phyloP scores from a whole-genome alignment of 2,888 invertebrate species.

The Luffia ferchaultella region DNA sequence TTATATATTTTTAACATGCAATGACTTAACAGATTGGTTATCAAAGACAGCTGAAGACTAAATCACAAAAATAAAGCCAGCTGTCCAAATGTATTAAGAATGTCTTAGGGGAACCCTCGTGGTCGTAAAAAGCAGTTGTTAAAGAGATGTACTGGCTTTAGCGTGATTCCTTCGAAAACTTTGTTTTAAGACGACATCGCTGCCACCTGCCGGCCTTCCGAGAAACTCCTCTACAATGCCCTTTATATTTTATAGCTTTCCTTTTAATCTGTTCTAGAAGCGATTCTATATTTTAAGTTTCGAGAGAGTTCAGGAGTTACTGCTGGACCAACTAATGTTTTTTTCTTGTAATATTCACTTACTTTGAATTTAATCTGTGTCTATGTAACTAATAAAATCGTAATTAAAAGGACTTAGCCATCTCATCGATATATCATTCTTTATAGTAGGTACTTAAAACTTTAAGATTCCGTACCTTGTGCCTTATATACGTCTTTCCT shows the following conservation, averaged over 20 bases:
- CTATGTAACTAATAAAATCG: too few species aligned
- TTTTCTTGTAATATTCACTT: too few species aligned
- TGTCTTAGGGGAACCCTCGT: background rate
- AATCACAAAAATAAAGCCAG: background rate
- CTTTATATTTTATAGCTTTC: slow-evolving; percentile 6
- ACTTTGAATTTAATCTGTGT: too few species aligned
- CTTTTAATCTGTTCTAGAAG: background rate
- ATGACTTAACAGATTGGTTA: too few species aligned
- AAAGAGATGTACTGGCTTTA: background rate
- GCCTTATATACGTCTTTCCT: too few species aligned
- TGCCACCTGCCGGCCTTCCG: slow-evolving; percentile 17
- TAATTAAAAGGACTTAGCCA: too few species aligned
- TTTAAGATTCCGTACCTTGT: too few species aligned
- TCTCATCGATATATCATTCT: too few species aligned
- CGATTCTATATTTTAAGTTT: background rate
- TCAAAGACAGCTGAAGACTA: background rate
- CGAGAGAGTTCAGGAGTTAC: background rate
- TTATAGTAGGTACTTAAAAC: too few species aligned
- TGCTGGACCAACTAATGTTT: slow-evolving; percentile 7
- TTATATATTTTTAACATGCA: too few species aligned
- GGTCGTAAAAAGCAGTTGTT: background rate
- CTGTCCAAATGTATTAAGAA: background rate
- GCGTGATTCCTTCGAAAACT: background rate
- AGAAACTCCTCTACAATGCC: slow-evolving; percentile 8
- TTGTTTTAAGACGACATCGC: slow-evolving; percentile 14